Evolutionary conservation across 2,113 vertebrate species (phyloP), one percentile per base, ranked within the genome.

Genomic region (Campylomormyrus tamandua): DNA sequence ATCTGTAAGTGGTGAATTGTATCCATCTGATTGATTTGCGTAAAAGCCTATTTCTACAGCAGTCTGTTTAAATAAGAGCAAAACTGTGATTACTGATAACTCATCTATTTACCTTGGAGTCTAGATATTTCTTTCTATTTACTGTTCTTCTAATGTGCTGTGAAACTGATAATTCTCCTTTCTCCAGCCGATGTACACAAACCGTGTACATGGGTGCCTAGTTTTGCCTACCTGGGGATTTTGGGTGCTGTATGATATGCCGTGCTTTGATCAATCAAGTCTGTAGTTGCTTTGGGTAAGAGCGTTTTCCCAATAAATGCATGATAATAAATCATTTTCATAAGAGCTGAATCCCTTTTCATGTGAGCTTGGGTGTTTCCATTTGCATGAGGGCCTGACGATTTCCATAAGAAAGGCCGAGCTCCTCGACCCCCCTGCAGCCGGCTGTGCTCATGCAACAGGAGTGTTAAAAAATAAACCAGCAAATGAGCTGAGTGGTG

Each of bases 381-480:
- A 66, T 88, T 62, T 88, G 27, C 35, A 45, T 58, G 50, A 53
- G 3, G 19, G 31, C 27, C 3, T n/a, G 17, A 62, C 10, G 17
- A 89, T 89, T 89, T 89, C 77, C 89, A 89, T 89, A 39, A 89
- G 89, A 89, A 89, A 89, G 53, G 74, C 42, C 21, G 24, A 48
- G 42, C 46, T 13, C 24, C 83, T 48, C 7, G 48, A 31, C 87
- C 19, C 53, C 39, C 24, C 58, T 1, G 3, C 6, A 5, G 21
- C 24, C 27, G 1, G 27, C 48, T 1, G 21, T 17, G 50, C 19
- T 52, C 50, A 46, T 58, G 80, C 42, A 58, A 21, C 74, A 39
- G 27, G 17, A 31, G 31, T 6, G 15, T 48, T 39, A 52, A 35
- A 87, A 52, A 87, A 15, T 48, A 46, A 56, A 58, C 8, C 3